Percentiles rank a stretch among this genome's conserved stretches.
Evolutionary conservation across 2,113 vertebrate species (phyloP).

Genomic region (Malurus alboscapulatus): DNA sequence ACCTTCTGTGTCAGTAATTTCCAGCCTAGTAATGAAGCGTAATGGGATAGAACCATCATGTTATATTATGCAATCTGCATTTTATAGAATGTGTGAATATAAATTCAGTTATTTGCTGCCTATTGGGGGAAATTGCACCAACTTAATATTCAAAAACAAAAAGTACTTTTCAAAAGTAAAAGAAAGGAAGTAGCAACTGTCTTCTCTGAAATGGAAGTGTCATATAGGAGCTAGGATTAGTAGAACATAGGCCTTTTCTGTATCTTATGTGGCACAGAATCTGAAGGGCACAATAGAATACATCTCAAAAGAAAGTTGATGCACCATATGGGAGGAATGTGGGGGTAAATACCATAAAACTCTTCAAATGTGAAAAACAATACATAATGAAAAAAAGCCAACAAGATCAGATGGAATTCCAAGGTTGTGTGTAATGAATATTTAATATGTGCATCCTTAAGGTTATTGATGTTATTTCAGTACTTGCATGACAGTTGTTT

Average conservation of each 20-base stretch:
- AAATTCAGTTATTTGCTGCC: slow-evolving; percentile 1
- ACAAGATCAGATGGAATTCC: not conserved
- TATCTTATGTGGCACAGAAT: not conserved
- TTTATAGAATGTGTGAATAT: not conserved
- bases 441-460: not conserved
- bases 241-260: not conserved
- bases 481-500: not conserved
- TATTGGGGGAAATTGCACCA: not conserved
- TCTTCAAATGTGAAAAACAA: not conserved
- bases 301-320: not conserved
- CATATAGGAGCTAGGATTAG: not conserved
- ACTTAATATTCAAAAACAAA: not conserved
- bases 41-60: not conserved
- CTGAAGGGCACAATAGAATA: not conserved
- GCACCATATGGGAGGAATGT: not conserved
- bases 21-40: not conserved
- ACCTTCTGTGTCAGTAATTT: not conserved
- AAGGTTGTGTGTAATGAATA: not conserved
- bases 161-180: not conserved
- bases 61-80: not conserved
- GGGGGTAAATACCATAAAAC: not conserved
- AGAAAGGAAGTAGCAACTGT: not conserved
- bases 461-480: not conserved
- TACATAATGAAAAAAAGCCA: not conserved
- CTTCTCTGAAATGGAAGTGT: not conserved